phyloP scores from a whole-genome alignment of 2,797 vertebrate species.

The Amazona finschi region DNA sequence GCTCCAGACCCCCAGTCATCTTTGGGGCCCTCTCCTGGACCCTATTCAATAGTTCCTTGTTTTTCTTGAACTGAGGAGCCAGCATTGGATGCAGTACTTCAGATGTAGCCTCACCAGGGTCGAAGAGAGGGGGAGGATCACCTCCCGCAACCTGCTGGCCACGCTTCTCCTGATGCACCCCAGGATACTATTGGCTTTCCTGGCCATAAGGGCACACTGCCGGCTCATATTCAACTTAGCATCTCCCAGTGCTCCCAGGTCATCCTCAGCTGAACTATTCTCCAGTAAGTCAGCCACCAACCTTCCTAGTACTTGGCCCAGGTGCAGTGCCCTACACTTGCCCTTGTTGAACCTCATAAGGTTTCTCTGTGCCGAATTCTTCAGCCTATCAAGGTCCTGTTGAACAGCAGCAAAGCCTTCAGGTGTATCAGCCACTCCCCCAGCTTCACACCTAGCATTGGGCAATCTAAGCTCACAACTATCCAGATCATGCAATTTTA shows the following conservation, averaged over 20 bases:
- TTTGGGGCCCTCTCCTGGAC: background rate
- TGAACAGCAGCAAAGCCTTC: background rate
- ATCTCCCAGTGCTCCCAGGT: background rate
- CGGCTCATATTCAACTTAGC: background rate
- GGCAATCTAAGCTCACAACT: background rate
- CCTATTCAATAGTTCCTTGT: background rate
- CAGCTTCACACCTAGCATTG: background rate
- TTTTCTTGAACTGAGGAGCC: background rate
- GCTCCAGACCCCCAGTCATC: background rate
- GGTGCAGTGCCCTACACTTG: background rate
- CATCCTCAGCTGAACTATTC: background rate
- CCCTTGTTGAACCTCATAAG: background rate
- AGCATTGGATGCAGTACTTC: background rate
- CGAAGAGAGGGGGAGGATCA: background rate
- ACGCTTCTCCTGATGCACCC: background rate
- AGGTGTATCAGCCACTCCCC: background rate
- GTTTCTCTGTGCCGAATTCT: background rate
- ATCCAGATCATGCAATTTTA: background rate
- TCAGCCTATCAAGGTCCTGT: background rate
- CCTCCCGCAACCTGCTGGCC: background rate
- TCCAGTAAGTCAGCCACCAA: background rate
- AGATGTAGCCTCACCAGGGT: background rate
- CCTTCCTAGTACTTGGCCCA: background rate
- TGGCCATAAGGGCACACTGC: background rate
- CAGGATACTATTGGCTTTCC: background rate